These are phyloP conservation scores for Geophilus truncorum DNA, from an alignment of 2,888 invertebrate species.

Conservation along the genomic window DNA sequence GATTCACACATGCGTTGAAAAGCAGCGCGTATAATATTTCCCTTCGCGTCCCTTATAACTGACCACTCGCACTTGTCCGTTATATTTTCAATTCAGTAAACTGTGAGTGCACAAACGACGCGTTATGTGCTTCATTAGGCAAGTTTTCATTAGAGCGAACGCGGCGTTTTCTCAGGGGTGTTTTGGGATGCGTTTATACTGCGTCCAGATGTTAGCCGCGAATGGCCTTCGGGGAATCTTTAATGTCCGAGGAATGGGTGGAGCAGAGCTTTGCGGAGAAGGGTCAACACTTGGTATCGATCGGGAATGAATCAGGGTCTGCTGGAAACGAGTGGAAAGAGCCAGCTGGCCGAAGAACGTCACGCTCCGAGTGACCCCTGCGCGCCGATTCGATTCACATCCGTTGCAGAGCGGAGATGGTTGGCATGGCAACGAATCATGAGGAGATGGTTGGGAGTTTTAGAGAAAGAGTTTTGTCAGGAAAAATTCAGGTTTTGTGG, in stretches of 20 bases:
- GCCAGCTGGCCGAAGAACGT: background rate
- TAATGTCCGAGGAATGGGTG: background rate
- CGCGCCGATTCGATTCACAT: background rate
- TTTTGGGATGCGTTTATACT: background rate
- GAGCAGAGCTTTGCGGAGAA: background rate
- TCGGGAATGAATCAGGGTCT: background rate
- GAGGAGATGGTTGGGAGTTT: too few species aligned
- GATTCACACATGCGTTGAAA: background rate
- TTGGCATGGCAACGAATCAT: background rate
- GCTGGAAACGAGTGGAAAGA: background rate
- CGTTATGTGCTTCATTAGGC: background rate
- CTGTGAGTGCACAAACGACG: background rate
- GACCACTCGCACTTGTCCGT: too few species aligned
- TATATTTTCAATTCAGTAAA: too few species aligned
- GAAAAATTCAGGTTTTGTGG: too few species aligned
- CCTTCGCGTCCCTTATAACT: too few species aligned
- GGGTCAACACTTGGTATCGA: background rate
- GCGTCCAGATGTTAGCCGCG: background rate
- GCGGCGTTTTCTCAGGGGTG: background rate
- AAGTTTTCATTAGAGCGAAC: background rate
- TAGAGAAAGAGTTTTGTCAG: too few species aligned
- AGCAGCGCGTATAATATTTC: background rate
- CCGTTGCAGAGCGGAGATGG: background rate
- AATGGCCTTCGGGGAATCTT: background rate
- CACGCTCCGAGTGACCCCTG: background rate